Percentiles rank a stretch among this genome's conserved stretches.
Conservation (phyloP, 2,113 vertebrate species). For the Otus sunia region DNA sequence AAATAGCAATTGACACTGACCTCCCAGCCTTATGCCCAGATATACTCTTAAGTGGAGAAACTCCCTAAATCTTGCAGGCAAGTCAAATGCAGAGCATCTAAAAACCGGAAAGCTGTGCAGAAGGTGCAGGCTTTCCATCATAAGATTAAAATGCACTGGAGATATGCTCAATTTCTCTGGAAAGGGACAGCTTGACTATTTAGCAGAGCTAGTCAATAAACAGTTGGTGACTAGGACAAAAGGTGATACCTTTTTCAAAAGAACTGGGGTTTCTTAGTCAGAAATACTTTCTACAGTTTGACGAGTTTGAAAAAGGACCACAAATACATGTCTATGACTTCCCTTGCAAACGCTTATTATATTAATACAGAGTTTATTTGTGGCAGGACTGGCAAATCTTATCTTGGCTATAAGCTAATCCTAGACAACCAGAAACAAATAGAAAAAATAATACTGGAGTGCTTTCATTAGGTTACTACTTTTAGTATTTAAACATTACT, state of each 20-base stretch:
- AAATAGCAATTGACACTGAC: fast-evolving
- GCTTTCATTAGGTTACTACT: background rate
- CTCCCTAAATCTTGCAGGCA: background rate
- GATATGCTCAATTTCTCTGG: background rate
- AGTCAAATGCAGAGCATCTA: background rate
- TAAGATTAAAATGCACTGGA: background rate
- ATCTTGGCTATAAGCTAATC: background rate
- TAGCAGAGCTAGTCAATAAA: background rate
- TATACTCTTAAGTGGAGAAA: background rate
- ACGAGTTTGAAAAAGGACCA: background rate
- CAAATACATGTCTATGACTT: background rate
- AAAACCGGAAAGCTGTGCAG: background rate
- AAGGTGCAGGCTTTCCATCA: background rate
- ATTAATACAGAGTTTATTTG: background rate
- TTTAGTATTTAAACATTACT: background rate
- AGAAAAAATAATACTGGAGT: background rate
- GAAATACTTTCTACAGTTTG: background rate
- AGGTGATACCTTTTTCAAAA: background rate
- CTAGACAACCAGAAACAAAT: background rate
- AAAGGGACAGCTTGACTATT: background rate
- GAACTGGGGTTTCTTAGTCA: background rate
- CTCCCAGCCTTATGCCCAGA: background rate
- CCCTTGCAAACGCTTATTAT: background rate
- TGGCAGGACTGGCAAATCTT: background rate
- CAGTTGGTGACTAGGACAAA: background rate